phyloP scores from a whole-genome alignment of 1,140 invertebrate genomes.

The Cylas formicarius region DNA sequence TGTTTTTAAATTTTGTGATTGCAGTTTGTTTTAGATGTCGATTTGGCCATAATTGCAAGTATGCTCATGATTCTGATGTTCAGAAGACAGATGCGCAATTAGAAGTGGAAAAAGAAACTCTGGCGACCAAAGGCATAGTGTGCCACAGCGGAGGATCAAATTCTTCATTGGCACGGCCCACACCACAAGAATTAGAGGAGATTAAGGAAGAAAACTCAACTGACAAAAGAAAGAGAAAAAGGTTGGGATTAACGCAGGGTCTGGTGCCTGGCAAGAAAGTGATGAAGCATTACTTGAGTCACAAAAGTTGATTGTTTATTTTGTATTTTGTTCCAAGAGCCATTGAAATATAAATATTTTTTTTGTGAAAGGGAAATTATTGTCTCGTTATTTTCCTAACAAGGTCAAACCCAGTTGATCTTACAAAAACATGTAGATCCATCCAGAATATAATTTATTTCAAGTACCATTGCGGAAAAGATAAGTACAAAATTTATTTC shows the following conservation, averaged over 20 bases:
- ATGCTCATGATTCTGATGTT: constrained; percentile 83
- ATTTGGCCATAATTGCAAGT: constrained; percentile 88
- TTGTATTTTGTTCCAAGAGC: too few species aligned
- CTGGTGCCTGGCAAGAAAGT: constrained; percentile 79
- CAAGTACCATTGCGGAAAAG: neutral
- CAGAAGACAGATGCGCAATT: constrained; percentile 52
- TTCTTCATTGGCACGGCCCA: constrained; percentile 32
- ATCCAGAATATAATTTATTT: constrained; percentile 1
- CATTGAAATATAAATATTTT: constrained; percentile 1
- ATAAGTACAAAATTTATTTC: constrained; percentile 12
- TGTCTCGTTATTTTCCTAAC: neutral
- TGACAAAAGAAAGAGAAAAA: constrained; percentile 57
- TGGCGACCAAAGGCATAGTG: constrained; percentile 21
- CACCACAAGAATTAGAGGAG: constrained; percentile 38
- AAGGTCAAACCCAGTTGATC: too few species aligned
- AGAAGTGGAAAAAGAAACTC: constrained; percentile 43
- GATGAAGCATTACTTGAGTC: constrained; percentile 59
- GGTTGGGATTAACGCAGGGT: constrained; percentile 69
- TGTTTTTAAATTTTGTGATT: too few species aligned
- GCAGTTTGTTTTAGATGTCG: too few species aligned
- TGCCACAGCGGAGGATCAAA: constrained; percentile 5
- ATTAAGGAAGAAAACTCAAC: constrained; percentile 46
- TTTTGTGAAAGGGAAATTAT: constrained; percentile 5
- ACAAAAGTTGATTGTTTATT: constrained; percentile 26
- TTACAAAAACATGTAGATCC: neutral